A percentile compares a stretch with the other conserved stretches of the same genome.
Evolutionary conservation across 2,888 invertebrate genomes (phyloP).

Genomic region (Drosophila lutescens): DNA sequence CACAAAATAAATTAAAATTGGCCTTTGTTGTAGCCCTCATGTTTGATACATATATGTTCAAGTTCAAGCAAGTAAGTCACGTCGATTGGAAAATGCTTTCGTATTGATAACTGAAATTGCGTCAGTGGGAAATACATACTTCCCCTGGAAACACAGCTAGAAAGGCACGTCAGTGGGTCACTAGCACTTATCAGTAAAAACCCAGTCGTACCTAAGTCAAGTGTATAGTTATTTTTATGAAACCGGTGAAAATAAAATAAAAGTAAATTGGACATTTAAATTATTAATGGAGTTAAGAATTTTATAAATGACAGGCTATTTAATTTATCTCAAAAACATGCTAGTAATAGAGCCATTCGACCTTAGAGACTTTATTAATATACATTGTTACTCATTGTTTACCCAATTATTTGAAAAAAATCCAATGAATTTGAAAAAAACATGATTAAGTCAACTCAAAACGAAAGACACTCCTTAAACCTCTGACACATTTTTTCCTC

Average conservation of each 20-base stretch:
- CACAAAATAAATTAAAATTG: slow-evolving; percentile 1
- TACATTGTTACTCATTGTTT: no score
- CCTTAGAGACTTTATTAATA: no score
- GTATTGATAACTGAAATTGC: slow-evolving; percentile 46
- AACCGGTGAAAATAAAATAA: not conserved
- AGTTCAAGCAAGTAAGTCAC: slow-evolving; percentile 37
- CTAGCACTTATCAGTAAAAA: slow-evolving; percentile 24
- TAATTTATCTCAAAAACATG: no score
- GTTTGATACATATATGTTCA: slow-evolving; percentile 36
- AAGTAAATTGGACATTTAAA: no score
- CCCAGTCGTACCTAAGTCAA: slow-evolving; percentile 7
- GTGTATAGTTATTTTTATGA: not conserved
- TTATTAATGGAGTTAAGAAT: no score
- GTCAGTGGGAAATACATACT: slow-evolving; percentile 31
- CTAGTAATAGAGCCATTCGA: no score
- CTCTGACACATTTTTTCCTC: not conserved
- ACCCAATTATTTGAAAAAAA: no score
- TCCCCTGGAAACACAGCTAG: not conserved
- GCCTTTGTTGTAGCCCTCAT: not conserved
- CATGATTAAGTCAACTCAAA: no score
- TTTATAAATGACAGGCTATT: no score
- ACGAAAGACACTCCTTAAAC: no score
- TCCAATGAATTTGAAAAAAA: no score
- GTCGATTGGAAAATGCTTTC: slow-evolving; percentile 40
- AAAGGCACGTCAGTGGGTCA: slow-evolving; percentile 32